Base-by-base conservation (phyloP, 2,888 invertebrate genomes). In the Leucozona laternaria region DNA sequence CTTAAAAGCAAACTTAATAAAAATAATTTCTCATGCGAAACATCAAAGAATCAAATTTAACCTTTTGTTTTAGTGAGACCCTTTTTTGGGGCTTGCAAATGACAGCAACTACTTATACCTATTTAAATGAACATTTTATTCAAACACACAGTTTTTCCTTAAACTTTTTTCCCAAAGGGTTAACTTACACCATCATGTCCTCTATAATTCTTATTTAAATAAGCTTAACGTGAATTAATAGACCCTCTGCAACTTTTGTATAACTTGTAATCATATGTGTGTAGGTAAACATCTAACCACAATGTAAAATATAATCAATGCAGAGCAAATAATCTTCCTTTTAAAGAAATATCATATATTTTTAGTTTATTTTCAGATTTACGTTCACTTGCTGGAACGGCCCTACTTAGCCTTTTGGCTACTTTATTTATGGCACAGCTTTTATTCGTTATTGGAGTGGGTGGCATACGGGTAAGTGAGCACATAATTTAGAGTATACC, bases 401-500 rank as follows among this genome's bases (percentile, higher is more conserved):
- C 95, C 17, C 92, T 95, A 89, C 94, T 95, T 94, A 95, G 95
- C 92, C 93, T 95, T 83, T 91, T 95, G 90, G 95, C 95, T 48
- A 94, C 95, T 45, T 93, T 95, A 82, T 95, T 95, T 91, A 94
- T 95, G 94, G 94, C 94, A 55, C 95, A 95, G 91, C 93, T 95
- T 79, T 93, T 95, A 75, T 95, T 95, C 92, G 95, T 95, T 88
- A 94, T 95, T 53, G 95, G 95, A 50, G 95, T 95, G 37, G 95
- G 95, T 31, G 95, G 95, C 57, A 94, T 95, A 88, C 94, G 94
- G 93, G 95, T 95, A 92, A 93, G 88, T 88, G 53, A 71, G 45
- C 75, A 79, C 71, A 76, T 71, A 58, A 62, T 83, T 66, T 73
- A 73, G 17, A 11, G 22, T 45, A 53, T 55, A 53, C 15, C 7